Evolutionary conservation across 2,113 vertebrate genomes (phyloP), one percentile per base, ranked within the genome.

Genomic region (Malurus cyaneus): DNA sequence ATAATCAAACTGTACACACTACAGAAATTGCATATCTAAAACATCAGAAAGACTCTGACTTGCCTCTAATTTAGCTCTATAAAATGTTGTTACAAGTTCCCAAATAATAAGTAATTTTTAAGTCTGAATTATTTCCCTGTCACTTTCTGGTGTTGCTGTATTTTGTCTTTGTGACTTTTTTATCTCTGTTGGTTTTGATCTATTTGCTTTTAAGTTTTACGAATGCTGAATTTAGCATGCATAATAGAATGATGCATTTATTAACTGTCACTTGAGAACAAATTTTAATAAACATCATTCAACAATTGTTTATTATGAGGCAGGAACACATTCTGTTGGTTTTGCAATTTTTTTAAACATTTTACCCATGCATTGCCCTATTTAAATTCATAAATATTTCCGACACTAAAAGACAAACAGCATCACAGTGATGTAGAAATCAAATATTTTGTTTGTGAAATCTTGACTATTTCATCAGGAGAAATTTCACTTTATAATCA

Each of bases 101-200:
- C 94, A 92, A 79, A 87, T 92, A 92, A 65, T 60, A 96, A 94
- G 93, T 94, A 4, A 76, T 71, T 95, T 95, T 93, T 85, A 91
- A 96, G 87, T 62, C 66, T 96, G 96, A 97, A 88, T 95, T 94
- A 94, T 94, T 96, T 97, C 64, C 28, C 54, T 96, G 66, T 92
- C 83, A 86, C 57, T 93, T 94, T 64, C 60, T 91, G 74, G 82
- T 78, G 78, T 86, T 87, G 82, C 66, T 93, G 41, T 91, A 89
- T 96, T 98, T 98, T 97, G 93, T 95, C 93, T 96, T 96, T 80
- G 88, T 95, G 95, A 94, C 83, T 93, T 97, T 95, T 94, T 91
- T 93, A 92, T 96, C 93, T 96, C 78, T 2, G 4, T 87, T 93
- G 39, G 97, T 97, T 82, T 97, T 97, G 93, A 97, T 97, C 91